phyloP scores from a whole-genome alignment of 1,140 invertebrate genomes.

The Oncopodura yosiiana region DNA sequence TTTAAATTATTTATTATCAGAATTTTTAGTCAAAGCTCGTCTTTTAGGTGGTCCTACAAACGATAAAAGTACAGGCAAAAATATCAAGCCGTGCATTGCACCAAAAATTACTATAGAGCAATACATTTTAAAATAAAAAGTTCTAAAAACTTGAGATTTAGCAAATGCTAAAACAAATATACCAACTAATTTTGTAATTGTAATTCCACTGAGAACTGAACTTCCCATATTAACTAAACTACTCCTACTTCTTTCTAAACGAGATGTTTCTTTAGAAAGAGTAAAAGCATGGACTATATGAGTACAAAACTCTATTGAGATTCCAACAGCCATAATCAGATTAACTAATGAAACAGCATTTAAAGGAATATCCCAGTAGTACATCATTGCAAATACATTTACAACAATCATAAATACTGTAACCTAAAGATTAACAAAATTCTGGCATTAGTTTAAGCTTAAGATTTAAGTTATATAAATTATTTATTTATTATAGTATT shows the following conservation, averaged over 20 bases:
- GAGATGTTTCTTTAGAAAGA: conserved; percentile 47
- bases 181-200: conserved; percentile 83
- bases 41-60: conserved; percentile 46
- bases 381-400: conserved; percentile 89
- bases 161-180: conserved; percentile 79
- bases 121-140: conserved; percentile 94
- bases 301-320: conserved; percentile 87
- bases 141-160: conserved; percentile 78
- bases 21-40: too few species aligned
- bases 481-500: conserved; percentile 64
- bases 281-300: conserved; percentile 75
- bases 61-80: conserved; percentile 74
- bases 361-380: conserved; percentile 86
- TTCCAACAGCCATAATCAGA: conserved; percentile 65
- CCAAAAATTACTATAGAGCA: conserved; percentile 79
- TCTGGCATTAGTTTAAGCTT: too few species aligned
- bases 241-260: conserved; percentile 54
- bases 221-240: conserved; percentile 69
- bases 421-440: too few species aligned
- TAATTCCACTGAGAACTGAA: conserved; percentile 82
- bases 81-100: conserved; percentile 75
- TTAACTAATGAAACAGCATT: conserved; percentile 93
- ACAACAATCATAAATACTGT: conserved; percentile 87
- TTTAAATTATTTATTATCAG: too few species aligned
- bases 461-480: too few species aligned